phyloP scores from a whole-genome alignment of 37 sponge, comb jelly and placozoan species.

The Ephydatia muelleri region DNA sequence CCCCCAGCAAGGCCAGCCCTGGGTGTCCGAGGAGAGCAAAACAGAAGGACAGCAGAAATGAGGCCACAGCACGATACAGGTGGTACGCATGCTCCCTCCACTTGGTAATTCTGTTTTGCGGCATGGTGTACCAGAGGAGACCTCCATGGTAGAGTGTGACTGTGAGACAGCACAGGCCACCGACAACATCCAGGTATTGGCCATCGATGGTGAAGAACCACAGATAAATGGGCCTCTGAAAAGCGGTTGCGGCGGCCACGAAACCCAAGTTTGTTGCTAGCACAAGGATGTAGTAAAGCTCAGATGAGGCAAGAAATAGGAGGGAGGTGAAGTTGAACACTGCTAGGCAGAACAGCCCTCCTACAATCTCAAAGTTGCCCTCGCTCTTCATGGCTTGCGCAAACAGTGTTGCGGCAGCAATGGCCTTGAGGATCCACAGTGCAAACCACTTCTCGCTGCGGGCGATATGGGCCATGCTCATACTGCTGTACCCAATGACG shows the following conservation, averaged over 20 bases:
- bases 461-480: not conserved
- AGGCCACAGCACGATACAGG: slow-evolving; percentile 1
- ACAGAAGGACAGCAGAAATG: not conserved
- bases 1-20: slow-evolving; percentile 31
- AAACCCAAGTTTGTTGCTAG: slow-evolving; percentile 39
- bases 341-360: slow-evolving; percentile 18
- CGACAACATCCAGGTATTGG: not conserved
- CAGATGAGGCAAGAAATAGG: slow-evolving; percentile 10
- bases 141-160: slow-evolving; percentile 13
- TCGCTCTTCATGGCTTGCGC: slow-evolving; percentile 24
- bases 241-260: not conserved
- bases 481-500: not conserved
- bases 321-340: slow-evolving; percentile 15
- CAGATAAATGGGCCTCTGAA: slow-evolving; percentile 16
- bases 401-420: slow-evolving; percentile 22
- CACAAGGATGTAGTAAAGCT: slow-evolving; percentile 11
- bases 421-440: slow-evolving; percentile 49
- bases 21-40: slow-evolving; percentile 28
- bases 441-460: not conserved
- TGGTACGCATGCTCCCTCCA: not conserved
- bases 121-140: slow-evolving; percentile 7
- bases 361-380: slow-evolving; percentile 26
- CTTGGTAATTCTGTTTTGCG: not conserved
- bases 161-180: slow-evolving; percentile 13
- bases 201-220: slow-evolving; percentile 33